These are phyloP conservation scores for Sphaerophoria rueppellii DNA, from an alignment of 2,888 invertebrate species.

Conservation along the genomic window DNA sequence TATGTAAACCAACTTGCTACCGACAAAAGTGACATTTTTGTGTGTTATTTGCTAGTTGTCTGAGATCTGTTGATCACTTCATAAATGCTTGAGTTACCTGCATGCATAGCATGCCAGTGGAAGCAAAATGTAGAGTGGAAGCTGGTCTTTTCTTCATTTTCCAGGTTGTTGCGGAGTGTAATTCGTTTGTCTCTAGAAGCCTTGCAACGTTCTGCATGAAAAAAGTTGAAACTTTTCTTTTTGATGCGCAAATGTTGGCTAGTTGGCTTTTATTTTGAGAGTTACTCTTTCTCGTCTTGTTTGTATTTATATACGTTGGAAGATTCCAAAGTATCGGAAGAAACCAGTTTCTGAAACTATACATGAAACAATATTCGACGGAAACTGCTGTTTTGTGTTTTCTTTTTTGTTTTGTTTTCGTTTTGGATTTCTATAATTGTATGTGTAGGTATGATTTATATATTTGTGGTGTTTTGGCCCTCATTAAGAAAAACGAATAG, in stretches of 20 bases:
- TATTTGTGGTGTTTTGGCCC: too few species aligned
- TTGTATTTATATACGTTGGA: conserved; percentile 18
- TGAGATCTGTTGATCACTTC: conserved; percentile 1
- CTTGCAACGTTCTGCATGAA: conserved; percentile 8
- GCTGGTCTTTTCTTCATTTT: not conserved
- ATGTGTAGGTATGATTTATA: too few species aligned
- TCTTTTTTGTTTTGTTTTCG: conserved; percentile 18
- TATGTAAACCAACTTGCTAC: conserved; percentile 18
- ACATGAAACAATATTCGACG: too few species aligned
- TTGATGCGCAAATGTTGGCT: conserved; percentile 37
- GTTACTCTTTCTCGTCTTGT: conserved; percentile 35
- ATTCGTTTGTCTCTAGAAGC: conserved; percentile 17
- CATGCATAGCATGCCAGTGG: not conserved
- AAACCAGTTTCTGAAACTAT: conserved; percentile 53
- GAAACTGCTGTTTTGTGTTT: conserved; percentile 22
- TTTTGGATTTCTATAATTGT: conserved; percentile 2
- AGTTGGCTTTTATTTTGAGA: conserved; percentile 29
- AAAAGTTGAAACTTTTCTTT: conserved; percentile 21
- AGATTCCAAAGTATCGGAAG: conserved; percentile 30
- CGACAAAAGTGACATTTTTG: conserved; percentile 27
- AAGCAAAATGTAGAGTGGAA: not conserved
- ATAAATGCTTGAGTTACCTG: conserved; percentile 15
- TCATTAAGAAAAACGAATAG: too few species aligned
- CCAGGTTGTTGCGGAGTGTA: conserved; percentile 27
- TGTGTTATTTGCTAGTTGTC: conserved; percentile 17